phyloP scores from a whole-genome alignment of 2,888 invertebrate genomes.

The Frankliniella intonsa region DNA sequence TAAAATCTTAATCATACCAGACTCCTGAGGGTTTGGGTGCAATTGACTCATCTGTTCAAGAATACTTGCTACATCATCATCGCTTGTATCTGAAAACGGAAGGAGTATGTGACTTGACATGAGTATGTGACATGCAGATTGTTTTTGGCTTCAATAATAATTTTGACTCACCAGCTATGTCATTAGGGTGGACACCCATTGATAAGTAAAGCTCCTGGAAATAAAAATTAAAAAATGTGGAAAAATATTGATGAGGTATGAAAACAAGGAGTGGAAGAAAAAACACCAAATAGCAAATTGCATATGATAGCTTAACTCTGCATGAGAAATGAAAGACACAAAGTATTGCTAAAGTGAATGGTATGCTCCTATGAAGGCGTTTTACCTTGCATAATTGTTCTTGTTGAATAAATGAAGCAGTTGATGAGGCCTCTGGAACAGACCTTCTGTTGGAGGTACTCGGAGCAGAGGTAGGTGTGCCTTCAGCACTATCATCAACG shows the following conservation, averaged over 20 bases:
- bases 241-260: not conserved
- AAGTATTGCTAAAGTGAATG: not conserved
- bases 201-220: not conserved
- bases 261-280: not conserved
- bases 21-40: not conserved
- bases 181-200: not conserved
- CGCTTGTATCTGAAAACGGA: not conserved
- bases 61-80: slow-evolving; percentile 11
- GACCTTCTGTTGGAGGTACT: not conserved
- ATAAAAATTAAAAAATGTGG: not conserved
- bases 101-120: not conserved
- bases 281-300: not conserved
- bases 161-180: not conserved
- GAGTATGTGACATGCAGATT: not conserved
- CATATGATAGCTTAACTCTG: not conserved
- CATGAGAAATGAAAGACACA: not conserved
- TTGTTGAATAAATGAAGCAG: not conserved
- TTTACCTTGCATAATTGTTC: not conserved
- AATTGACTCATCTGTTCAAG: not conserved
- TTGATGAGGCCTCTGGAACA: not conserved
- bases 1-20: not conserved
- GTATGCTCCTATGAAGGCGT: no score
- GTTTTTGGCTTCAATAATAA: not conserved
- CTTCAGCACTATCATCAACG: not conserved
- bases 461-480: not conserved